Evolutionary conservation across 2,888 invertebrate species (phyloP).

Genomic region (Dasypogon diadema): DNA sequence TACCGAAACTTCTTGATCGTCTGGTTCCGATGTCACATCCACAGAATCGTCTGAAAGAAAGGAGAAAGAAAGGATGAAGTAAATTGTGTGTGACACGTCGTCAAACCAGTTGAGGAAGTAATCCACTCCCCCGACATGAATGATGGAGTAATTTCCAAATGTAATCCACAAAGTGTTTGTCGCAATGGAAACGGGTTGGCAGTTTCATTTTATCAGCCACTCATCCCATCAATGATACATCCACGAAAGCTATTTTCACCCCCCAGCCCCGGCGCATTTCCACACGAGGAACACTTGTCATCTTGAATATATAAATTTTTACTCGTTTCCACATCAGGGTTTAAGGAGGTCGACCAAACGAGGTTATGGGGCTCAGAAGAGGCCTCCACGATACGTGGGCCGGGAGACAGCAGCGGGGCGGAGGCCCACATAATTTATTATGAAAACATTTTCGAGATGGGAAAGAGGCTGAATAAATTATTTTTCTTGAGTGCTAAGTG

Average conservation of each 20-base stretch:
- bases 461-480: constrained; percentile 56
- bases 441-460: constrained; percentile 55
- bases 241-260: neutral
- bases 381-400: neutral
- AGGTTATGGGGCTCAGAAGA: constrained; percentile 1
- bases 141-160: constrained; percentile 47
- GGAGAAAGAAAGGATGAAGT: constrained; percentile 1
- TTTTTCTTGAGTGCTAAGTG: constrained; percentile 54
- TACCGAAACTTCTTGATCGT: constrained; percentile 72
- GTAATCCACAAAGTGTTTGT: constrained; percentile 37
- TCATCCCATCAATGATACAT: neutral
- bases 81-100: constrained; percentile 36
- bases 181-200: constrained; percentile 31
- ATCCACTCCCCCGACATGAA: constrained; percentile 36
- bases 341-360: constrained; percentile 20
- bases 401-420: neutral
- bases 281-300: constrained; percentile 35
- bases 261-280: neutral
- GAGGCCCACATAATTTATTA: constrained; percentile 54
- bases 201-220: constrained; percentile 38
- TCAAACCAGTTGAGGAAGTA: constrained; percentile 38
- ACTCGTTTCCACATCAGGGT: constrained; percentile 4
- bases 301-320: constrained; percentile 41
- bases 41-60: constrained; percentile 67
- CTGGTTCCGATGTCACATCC: constrained; percentile 74